A percentile compares a stretch with the other conserved stretches of the same genome.
Evolutionary conservation across 2,113 vertebrate species (phyloP).

Genomic region (Pseudopodoces humilis): DNA sequence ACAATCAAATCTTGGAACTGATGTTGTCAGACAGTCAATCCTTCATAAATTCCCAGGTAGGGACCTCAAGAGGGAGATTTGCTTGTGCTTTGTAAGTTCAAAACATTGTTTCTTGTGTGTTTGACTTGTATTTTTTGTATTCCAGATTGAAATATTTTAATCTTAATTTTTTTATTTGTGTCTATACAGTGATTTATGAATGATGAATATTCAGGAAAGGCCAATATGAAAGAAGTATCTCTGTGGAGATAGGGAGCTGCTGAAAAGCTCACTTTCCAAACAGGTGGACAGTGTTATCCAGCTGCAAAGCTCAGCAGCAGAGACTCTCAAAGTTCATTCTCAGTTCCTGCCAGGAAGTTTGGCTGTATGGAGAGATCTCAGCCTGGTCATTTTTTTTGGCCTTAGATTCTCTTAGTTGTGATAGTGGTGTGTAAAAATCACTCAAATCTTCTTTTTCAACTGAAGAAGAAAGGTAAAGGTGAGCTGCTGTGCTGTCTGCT

Average conservation of each 20-base stretch:
- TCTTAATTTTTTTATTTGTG: background rate
- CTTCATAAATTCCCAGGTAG: slow-evolving; percentile 81
- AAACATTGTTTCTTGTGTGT: background rate
- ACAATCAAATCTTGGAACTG: slow-evolving; percentile 78
- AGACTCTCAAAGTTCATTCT: background rate
- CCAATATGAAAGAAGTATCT: background rate
- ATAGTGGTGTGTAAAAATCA: background rate
- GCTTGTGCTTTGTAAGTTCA: background rate
- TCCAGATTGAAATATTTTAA: background rate
- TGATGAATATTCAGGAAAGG: background rate
- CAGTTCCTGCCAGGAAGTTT: background rate
- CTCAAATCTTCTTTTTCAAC: background rate
- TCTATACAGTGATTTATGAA: background rate
- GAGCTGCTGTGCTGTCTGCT: background rate
- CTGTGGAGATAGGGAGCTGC: background rate
- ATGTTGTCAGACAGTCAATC: slow-evolving; percentile 89
- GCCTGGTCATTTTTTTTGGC: background rate
- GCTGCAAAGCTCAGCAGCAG: background rate
- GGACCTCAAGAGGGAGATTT: background rate
- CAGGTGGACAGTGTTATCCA: background rate
- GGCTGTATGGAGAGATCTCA: background rate
- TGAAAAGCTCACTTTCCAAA: background rate
- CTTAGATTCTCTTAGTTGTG: background rate
- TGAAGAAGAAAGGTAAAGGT: background rate
- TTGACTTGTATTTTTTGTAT: background rate